Evolutionary conservation across 2,113 vertebrate species (phyloP).

Genomic region (Orcinus orca): DNA sequence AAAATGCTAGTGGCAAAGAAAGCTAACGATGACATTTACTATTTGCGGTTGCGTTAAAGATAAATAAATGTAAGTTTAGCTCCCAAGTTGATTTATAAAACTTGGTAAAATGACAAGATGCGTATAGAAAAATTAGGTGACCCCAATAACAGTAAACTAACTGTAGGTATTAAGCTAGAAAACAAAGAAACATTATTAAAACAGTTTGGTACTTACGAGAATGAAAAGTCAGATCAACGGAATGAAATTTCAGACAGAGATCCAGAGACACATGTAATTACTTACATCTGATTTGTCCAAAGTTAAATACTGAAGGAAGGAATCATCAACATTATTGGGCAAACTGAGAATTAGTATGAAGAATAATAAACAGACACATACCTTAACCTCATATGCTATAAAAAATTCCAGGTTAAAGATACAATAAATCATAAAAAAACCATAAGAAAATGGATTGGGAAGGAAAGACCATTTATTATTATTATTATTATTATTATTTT

Average conservation of each 20-base stretch:
- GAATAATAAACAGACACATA: background rate
- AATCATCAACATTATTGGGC: background rate
- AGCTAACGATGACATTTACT: conserved; percentile 34
- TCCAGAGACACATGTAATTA: background rate
- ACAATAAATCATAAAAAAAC: background rate
- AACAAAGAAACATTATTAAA: background rate
- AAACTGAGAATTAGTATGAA: background rate
- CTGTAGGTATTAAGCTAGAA: background rate
- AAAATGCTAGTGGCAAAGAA: conserved; percentile 35
- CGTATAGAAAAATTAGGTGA: background rate
- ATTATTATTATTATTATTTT: no score
- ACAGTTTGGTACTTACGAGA: background rate
- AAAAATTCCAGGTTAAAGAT: conserved; percentile 11
- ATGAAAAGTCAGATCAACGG: background rate
- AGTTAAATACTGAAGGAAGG: background rate
- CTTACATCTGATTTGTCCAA: background rate
- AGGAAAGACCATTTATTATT: background rate
- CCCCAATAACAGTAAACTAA: background rate
- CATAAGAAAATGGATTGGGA: background rate
- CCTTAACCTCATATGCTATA: background rate
- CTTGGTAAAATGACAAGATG: conserved; percentile 33
- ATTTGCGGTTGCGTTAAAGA: conserved; percentile 8
- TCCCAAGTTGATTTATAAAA: conserved; percentile 33
- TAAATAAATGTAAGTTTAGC: conserved; percentile 42
- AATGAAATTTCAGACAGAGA: background rate